Evolutionary conservation across 2,113 vertebrate genomes (phyloP), one percentile per base, ranked within the genome.

Genomic region (Nothocercus nigrocapillus): DNA sequence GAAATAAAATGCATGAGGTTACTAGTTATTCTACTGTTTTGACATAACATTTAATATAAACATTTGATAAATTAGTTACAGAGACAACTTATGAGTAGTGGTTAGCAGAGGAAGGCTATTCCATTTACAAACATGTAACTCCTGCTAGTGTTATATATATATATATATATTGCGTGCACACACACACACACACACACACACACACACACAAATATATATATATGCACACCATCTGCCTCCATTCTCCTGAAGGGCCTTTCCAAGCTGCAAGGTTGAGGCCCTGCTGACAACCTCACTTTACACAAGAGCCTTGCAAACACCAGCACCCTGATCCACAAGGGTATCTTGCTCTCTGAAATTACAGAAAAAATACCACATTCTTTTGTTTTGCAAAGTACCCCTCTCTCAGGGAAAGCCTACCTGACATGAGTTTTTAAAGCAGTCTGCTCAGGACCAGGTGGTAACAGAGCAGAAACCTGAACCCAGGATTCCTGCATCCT

Each of bases 111-210:
- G 42, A 67, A 0, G 1, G 61, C 44, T 30, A 53, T 70, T 44
- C 47, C 6, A 0, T 11, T 63, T 25, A 42, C 30, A 86, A 25
- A n/a, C 34, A 2, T 13, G 6, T 3, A 0, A 0, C n/a, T 69
- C 82, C 36, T 38, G 64, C 58, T 3, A 74, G 54, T 54, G 45
- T 9, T 24, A 9, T 22, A 9, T 49, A 11, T 49, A 22, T 24
- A 44, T 49, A 9, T 49, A 49, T 21, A 20, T 21, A 49, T n/a
- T n/a, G n/a, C n/a, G n/a, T 49, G 19, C 45, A 20, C 17, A 47
- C 45, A 47, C 45, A 47, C 45, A 47, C 45, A 47, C 8, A 47
- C 45, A 20, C 7, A 47, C 3, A 45, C 17, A 45, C 17, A 44
- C 42, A 44, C 10, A 44, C 10, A 44, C 8, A 36, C 8, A 36